Evolutionary conservation across 1,140 invertebrate species (phyloP).

Genomic region (Drosophila paulistorum): DNA sequence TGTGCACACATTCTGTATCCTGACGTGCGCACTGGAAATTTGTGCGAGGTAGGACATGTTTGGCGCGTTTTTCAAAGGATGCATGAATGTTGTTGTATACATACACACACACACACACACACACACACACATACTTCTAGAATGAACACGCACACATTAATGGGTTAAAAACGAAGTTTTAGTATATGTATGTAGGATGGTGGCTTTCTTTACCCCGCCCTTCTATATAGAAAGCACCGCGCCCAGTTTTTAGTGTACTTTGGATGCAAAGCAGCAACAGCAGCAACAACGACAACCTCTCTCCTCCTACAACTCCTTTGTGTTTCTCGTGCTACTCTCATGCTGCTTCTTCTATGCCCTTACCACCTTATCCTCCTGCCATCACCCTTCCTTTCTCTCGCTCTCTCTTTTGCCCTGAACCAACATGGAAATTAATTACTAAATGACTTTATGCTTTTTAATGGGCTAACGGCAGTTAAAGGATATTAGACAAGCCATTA

Average conservation of each 20-base stretch:
- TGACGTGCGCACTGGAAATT: slow-evolving; percentile 78
- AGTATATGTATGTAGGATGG: slow-evolving; percentile 1
- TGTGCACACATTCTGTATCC: slow-evolving; percentile 24
- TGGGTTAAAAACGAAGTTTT: slow-evolving; percentile 3
- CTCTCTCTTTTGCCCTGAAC: slow-evolving; percentile 24
- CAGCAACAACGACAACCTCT: too few relatives aligned
- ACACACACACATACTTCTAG: not conserved
- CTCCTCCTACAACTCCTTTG: not conserved
- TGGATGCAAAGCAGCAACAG: not conserved
- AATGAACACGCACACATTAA: not conserved
- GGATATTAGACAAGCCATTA: slow-evolving; percentile 81
- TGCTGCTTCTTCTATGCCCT: slow-evolving; percentile 37
- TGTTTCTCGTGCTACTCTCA: not conserved
- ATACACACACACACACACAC: slow-evolving; percentile 17
- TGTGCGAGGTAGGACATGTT: slow-evolving; percentile 80
- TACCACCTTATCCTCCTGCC: not conserved
- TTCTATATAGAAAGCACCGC: slow-evolving; percentile 5
- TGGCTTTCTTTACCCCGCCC: too few relatives aligned
- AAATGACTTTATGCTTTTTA: slow-evolving; percentile 82
- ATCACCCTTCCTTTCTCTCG: slow-evolving; percentile 12
- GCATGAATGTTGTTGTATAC: too few relatives aligned
- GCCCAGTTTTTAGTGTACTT: slow-evolving; percentile 12
- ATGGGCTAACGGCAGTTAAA: slow-evolving; percentile 76
- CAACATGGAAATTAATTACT: slow-evolving; percentile 80
- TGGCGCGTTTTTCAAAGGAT: slow-evolving; percentile 74